Conservation (phyloP, 2,888 invertebrate species). For the Sinopyrophorus schimmeli region DNA sequence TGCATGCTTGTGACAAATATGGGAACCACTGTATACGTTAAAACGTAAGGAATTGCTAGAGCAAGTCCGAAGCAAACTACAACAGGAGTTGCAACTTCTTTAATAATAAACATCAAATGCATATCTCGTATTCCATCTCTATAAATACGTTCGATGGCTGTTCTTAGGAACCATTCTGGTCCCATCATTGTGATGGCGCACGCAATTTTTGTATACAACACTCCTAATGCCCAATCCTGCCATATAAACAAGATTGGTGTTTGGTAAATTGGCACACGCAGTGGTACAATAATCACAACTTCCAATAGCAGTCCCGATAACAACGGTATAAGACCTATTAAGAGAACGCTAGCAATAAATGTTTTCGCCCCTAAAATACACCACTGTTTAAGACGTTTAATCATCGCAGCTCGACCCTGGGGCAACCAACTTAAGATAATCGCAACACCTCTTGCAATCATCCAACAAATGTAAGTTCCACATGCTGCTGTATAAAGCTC, state of each 20-base stretch:
- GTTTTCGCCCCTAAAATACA: constrained; percentile 74
- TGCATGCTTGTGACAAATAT: constrained; percentile 66
- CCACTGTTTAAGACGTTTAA: constrained; percentile 75
- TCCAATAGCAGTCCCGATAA: constrained; percentile 91
- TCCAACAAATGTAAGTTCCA: constrained; percentile 94
- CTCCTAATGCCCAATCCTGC: constrained; percentile 98
- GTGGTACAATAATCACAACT: constrained; percentile 86
- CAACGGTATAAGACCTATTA: constrained; percentile 89
- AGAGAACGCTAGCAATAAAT: constrained; percentile 72
- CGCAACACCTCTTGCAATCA: constrained; percentile 79
- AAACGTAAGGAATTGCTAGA: constrained; percentile 90
- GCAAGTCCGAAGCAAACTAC: constrained; percentile 87
- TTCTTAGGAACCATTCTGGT: constrained; percentile 91
- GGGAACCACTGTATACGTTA: constrained; percentile 78
- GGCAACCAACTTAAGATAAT: constrained; percentile 87
- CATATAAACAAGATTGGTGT: constrained; percentile 86
- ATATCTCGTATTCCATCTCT: constrained; percentile 92
- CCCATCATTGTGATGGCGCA: constrained; percentile 98
- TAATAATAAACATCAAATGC: constrained; percentile 83
- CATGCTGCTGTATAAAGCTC: constrained; percentile 96
- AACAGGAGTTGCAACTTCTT: constrained; percentile 86
- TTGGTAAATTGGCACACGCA: constrained; percentile 89
- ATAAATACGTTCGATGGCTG: constrained; percentile 91
- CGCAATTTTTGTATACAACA: constrained; percentile 96
- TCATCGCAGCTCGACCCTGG: constrained; percentile 78